These are phyloP conservation scores for Saxicola maurus DNA, from an alignment of 2,797 vertebrate species.

Conservation along the genomic window DNA sequence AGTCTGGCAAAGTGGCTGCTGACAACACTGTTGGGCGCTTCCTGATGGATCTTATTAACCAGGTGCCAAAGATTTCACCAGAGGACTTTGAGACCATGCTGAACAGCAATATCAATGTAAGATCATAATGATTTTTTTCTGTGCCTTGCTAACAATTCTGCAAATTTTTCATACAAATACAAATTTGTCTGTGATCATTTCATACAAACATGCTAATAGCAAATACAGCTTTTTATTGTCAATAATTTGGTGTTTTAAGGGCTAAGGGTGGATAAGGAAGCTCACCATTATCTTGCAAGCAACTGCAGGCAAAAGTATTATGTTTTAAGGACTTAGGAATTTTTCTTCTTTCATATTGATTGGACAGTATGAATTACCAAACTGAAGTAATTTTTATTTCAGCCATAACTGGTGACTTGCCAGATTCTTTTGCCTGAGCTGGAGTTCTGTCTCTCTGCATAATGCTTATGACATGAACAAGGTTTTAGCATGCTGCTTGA, in stretches of 20 bases:
- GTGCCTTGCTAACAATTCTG: neutral
- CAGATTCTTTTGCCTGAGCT: neutral
- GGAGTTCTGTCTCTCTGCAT: constrained; percentile 32
- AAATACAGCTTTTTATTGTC: neutral
- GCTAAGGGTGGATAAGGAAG: neutral
- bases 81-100: constrained; percentile 98
- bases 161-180: neutral
- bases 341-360: neutral
- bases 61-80: constrained; percentile 92
- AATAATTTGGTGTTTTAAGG: neutral
- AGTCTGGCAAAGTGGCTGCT: constrained; percentile 93
- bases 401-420: neutral
- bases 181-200: neutral
- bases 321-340: neutral
- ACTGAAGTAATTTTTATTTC: neutral
- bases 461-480: neutral
- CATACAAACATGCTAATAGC: neutral
- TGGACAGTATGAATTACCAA: neutral
- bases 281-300: neutral
- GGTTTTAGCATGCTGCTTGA: neutral
- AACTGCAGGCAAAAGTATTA: neutral
- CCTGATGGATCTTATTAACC: constrained; percentile 95
- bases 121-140: constrained; percentile 21
- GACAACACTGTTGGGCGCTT: constrained; percentile 96
- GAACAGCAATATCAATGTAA: constrained; percentile 98